phyloP scores from a whole-genome alignment of 2,113 vertebrate species.

The Cryptomyrus ogoouensis region DNA sequence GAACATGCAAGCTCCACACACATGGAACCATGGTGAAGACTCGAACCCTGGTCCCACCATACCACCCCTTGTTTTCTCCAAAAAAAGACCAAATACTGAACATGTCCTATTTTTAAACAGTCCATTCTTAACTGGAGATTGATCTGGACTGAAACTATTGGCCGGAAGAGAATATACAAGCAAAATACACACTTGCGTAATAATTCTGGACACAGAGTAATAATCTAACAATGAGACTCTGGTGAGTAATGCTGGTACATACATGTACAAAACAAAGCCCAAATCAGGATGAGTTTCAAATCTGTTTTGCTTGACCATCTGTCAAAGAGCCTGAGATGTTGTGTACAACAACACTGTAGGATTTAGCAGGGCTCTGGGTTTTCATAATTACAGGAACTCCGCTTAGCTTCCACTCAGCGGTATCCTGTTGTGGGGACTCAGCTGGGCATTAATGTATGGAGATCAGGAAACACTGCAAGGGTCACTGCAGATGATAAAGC shows the following conservation, averaged over 20 bases:
- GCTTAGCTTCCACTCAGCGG: not conserved
- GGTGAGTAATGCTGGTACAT: not conserved
- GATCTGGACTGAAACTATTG: not conserved
- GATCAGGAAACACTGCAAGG: not conserved
- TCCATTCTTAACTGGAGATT: not conserved
- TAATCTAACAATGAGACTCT: not conserved
- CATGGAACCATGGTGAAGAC: no score
- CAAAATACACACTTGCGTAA: not conserved
- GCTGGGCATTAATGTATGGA: not conserved
- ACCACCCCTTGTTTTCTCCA: not conserved
- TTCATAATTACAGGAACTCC: slow-evolving; percentile 4
- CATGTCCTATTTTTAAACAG: not conserved
- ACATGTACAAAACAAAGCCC: not conserved
- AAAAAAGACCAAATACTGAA: not conserved
- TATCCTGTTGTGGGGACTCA: not conserved
- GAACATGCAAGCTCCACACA: not conserved
- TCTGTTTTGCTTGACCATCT: not conserved
- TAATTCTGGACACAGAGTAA: not conserved
- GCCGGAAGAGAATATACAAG: not conserved
- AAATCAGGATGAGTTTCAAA: not conserved
- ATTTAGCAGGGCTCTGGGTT: not conserved
- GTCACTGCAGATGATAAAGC: not conserved
- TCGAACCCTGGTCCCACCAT: no score
- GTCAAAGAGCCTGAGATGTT: not conserved
- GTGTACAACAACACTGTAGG: not conserved